Percentiles rank a stretch among this genome's conserved stretches.
These are phyloP conservation scores for Grammomys surdaster DNA, from an alignment of 2,113 vertebrate genomes.

Conservation along the genomic window DNA sequence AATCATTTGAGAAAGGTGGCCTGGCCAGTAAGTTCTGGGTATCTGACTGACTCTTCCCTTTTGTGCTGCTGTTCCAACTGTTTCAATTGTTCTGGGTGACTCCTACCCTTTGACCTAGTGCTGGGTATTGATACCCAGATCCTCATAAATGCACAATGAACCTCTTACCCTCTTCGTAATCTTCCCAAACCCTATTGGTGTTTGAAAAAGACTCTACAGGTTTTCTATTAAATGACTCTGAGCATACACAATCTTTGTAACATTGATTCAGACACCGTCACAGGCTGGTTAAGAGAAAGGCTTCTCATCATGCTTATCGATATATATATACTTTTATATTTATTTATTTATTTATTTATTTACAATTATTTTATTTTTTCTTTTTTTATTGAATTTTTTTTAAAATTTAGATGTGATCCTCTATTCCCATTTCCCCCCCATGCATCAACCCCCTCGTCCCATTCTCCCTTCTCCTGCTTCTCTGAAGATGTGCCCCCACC, in stretches of 20 bases:
- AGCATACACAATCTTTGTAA: neutral
- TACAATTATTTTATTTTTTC: no score
- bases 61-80: neutral
- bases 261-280: neutral
- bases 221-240: neutral
- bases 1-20: no score
- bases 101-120: rapidly evolving
- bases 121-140: neutral
- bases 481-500: no score
- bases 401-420: no score
- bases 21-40: neutral
- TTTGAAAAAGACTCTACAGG: neutral
- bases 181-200: neutral
- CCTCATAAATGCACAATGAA: rapidly evolving
- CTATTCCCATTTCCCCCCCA: no score
- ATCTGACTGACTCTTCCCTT: neutral
- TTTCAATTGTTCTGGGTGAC: no score
- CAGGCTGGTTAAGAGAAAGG: neutral
- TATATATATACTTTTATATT: neutral
- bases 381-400: no score
- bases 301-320: neutral
- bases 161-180: no score
- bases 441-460: no score
- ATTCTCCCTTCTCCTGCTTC: no score
- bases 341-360: no score